Conservation (phyloP, 2,797 vertebrate species). For the Fundulus diaphanus region DNA sequence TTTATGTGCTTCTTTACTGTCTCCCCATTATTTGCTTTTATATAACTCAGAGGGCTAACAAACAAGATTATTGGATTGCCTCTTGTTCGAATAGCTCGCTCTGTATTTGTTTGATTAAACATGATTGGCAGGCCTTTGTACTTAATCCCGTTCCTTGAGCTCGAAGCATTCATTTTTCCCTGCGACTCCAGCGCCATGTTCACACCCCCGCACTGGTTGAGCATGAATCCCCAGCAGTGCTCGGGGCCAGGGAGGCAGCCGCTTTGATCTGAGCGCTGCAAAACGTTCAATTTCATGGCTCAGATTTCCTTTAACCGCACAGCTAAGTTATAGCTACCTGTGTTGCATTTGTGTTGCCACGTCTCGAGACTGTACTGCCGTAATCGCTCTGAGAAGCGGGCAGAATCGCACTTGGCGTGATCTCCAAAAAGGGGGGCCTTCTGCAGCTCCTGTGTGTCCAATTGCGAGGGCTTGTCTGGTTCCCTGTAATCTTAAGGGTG, state of each 20-base stretch:
- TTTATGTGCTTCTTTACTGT: conserved; percentile 19
- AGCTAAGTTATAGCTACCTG: conserved; percentile 25
- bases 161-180: conserved; percentile 49
- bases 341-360: conserved; percentile 11
- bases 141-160: conserved; percentile 61
- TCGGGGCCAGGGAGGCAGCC: conserved; percentile 40
- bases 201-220: conserved; percentile 49
- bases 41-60: conserved; percentile 46
- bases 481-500: conserved; percentile 31
- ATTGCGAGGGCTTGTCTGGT: conserved; percentile 2
- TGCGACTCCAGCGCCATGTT: conserved; percentile 33
- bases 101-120: conserved; percentile 63
- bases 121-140: conserved; percentile 70
- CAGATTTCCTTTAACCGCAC: conserved; percentile 13
- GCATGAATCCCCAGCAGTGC: conserved; percentile 48
- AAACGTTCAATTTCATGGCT: conserved; percentile 40
- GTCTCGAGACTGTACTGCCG: conserved; percentile 1
- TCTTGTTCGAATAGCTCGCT: conserved; percentile 51
- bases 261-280: conserved; percentile 62
- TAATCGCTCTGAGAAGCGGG: conserved; percentile 1
- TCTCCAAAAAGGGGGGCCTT: conserved; percentile 9
- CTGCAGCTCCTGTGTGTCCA: background rate
- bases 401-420: background rate
- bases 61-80: conserved; percentile 63
- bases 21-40: conserved; percentile 37